phyloP scores from a whole-genome alignment of 2,888 invertebrate genomes.

The Stomorhina lunata region DNA sequence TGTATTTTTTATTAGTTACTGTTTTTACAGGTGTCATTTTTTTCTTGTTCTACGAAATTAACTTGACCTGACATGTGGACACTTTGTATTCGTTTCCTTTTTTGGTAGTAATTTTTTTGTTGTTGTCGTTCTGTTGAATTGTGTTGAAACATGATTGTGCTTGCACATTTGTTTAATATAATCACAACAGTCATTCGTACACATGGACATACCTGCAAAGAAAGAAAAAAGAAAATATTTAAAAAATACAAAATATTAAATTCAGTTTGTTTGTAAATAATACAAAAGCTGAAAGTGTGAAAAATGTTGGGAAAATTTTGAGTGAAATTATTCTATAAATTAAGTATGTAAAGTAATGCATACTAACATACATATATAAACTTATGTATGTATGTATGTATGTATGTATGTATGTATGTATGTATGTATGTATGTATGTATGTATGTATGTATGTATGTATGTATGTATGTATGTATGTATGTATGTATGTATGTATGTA shows the following conservation, averaged over 20 bases:
- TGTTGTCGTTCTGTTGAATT: constrained; percentile 1
- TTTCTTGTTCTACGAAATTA: constrained; percentile 27
- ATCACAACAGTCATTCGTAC: neutral
- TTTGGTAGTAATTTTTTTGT: neutral
- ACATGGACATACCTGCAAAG: constrained; percentile 36
- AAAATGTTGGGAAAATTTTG: too few relatives aligned
- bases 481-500: too few relatives aligned
- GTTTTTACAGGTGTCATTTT: constrained; percentile 6
- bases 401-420: too few relatives aligned
- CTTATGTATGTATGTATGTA: too few relatives aligned
- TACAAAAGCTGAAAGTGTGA: too few relatives aligned
- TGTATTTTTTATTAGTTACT: neutral
- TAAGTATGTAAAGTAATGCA: neutral
- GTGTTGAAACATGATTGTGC: constrained; percentile 29
- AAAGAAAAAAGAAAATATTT: neutral
- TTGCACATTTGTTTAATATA: neutral
- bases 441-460: too few relatives aligned
- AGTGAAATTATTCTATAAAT: too few relatives aligned
- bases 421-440: too few relatives aligned
- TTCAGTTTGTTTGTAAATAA: too few relatives aligned
- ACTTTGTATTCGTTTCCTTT: constrained; percentile 23
- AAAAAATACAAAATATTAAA: too few relatives aligned
- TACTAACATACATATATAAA: neutral
- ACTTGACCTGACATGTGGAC: constrained; percentile 60
- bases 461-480: too few relatives aligned